Evolutionary conservation across 2,888 invertebrate genomes (phyloP).

Genomic region (Pandemis heparana): DNA sequence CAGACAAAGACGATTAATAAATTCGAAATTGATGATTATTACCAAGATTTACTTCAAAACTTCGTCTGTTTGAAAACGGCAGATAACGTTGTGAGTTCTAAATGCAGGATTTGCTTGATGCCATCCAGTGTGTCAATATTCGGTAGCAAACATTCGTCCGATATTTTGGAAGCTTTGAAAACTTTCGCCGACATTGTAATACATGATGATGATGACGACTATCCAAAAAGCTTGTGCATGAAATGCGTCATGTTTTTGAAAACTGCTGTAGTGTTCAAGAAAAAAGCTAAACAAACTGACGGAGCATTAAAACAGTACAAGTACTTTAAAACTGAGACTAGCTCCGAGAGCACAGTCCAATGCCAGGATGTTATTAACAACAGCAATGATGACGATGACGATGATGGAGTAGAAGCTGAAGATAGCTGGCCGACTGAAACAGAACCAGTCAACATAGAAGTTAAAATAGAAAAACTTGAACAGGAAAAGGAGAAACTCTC

Average conservation of each 20-base stretch:
- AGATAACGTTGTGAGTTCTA: conserved; percentile 19
- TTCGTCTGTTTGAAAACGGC: conserved; percentile 42
- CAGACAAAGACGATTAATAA: conserved; percentile 43
- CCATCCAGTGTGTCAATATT: conserved; percentile 52
- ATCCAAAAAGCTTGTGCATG: conserved; percentile 65
- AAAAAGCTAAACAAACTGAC: conserved; percentile 62
- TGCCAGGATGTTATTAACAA: conserved; percentile 15
- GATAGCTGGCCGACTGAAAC: conserved; percentile 44
- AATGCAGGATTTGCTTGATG: conserved; percentile 52
- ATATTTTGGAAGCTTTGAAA: conserved; percentile 46
- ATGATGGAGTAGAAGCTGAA: conserved; percentile 35
- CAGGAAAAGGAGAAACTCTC: conserved; percentile 47
- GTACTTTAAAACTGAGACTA: conserved; percentile 22
- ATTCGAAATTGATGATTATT: conserved; percentile 42
- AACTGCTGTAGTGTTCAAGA: conserved; percentile 64
- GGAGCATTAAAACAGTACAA: conserved; percentile 56
- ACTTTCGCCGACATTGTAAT: conserved; percentile 58
- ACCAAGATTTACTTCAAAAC: conserved; percentile 43
- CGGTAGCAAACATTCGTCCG: conserved; percentile 39
- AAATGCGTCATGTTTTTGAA: conserved; percentile 65
- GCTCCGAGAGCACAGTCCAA: background rate
- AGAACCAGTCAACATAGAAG: conserved; percentile 27
- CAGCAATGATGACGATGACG: conserved; percentile 25
- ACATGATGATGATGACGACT: conserved; percentile 58
- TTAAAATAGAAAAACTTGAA: conserved; percentile 45